Base-by-base conservation (phyloP, 2,113 vertebrate genomes). In the Anguilla rostrata region DNA sequence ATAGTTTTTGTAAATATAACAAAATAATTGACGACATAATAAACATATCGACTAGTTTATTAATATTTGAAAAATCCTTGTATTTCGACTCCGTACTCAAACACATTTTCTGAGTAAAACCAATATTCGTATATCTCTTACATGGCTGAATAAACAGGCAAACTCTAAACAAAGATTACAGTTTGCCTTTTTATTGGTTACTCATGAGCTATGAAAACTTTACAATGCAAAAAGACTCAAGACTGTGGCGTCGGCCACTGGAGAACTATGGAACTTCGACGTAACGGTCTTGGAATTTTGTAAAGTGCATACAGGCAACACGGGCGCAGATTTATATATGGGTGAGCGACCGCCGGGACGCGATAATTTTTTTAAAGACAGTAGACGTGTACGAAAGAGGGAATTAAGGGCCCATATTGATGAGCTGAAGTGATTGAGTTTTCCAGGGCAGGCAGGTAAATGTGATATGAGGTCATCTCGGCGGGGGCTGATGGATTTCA, bases 401-500 rank as follows among this genome's bases (percentile, higher is more conserved):
- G 22, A 82, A 87, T 75, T 71, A 41, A 43, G 26, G 75, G 39
- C 56, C 88, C 78, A 1, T 82, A 87, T 88, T 66, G 22, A 41
- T 83, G 83, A 66, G 53, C 78, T 83, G 80, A 89, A 88, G 85
- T 84, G 63, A 87, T 88, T 87, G 81, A 20, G 81, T 84, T 22
- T 75, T 80, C 71, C 78, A 29, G 20, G 56, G 40, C 39, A 88
- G 71, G 75, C 90, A 91, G 90, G 92, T 93, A 91, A 87, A 88
- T 90, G 90, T 90, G 87, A 91, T 91, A 89, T 89, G 88, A 92
- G 92, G 90, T 93, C 92, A 88, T 87, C 92, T 89, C 87, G 78
- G 26, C 88, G 84, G 75, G 87, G 83, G 89, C 88, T 92, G 91
- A 90, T 92, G 93, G 93, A 93, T 92, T 95, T 94, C 92, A 93